These are phyloP conservation scores for Schrankia costaestrigalis DNA, from an alignment of 2,888 invertebrate species.

Conservation along the genomic window DNA sequence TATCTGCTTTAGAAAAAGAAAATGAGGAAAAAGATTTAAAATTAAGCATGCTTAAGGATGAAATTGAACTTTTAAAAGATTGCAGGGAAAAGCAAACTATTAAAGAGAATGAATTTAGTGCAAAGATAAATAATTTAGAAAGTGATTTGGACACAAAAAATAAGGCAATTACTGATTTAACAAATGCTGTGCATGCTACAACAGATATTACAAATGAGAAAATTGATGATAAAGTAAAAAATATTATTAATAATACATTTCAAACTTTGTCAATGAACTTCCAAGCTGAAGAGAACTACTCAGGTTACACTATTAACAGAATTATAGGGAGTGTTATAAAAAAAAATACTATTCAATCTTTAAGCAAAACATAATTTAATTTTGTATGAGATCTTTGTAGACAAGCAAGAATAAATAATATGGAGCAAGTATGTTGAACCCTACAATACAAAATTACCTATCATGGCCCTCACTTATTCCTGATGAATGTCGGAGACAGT, in stretches of 20 bases:
- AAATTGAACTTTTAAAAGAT: conserved; percentile 36
- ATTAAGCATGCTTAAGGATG: conserved; percentile 35
- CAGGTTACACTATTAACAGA: conserved; percentile 54
- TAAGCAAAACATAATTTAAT: conserved; percentile 28
- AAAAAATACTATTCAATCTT: conserved; percentile 55
- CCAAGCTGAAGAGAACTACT: conserved; percentile 45
- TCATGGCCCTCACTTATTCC: too few species aligned
- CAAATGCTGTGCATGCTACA: conserved; percentile 10
- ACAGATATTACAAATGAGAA: conserved; percentile 22
- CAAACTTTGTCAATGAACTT: conserved; percentile 58
- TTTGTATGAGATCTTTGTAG: not conserved
- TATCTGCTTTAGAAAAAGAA: conserved; percentile 33
- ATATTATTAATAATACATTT: conserved; percentile 67
- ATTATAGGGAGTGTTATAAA: conserved; percentile 58
- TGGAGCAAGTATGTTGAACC: too few species aligned
- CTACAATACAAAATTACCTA: too few species aligned
- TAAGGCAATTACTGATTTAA: conserved; percentile 20
- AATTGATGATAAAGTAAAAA: conserved; percentile 47
- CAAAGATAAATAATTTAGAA: conserved; percentile 39
- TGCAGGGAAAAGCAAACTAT: conserved; percentile 12
- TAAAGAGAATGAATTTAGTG: conserved; percentile 25
- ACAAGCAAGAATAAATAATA: not conserved
- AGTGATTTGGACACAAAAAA: conserved; percentile 28
- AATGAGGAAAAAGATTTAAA: conserved; percentile 30
- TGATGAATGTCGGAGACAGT: too few species aligned